Percentiles rank a stretch among this genome's conserved stretches.
Conservation (phyloP, 2,888 invertebrate genomes). For the Phragmatobia fuliginosa region DNA sequence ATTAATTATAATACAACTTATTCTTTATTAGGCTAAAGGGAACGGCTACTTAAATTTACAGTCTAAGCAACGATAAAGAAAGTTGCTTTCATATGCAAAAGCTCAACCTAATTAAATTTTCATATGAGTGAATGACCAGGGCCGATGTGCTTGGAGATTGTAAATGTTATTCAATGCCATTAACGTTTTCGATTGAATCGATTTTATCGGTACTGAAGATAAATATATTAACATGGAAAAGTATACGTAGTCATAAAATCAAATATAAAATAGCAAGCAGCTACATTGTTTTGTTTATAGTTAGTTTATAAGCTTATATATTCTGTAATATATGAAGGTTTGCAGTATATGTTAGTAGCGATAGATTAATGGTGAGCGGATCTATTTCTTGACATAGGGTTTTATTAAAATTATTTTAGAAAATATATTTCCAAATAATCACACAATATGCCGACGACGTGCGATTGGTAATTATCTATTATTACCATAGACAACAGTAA, state of each 20-base stretch:
- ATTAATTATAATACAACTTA: not conserved
- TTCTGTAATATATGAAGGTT: not conserved
- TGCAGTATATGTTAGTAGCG: not conserved
- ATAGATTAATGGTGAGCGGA: not conserved
- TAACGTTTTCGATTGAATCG: conserved; percentile 17
- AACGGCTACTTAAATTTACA: conserved; percentile 40
- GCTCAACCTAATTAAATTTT: conserved; percentile 39
- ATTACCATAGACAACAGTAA: not conserved
- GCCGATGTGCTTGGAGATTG: conserved; percentile 14
- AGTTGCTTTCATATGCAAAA: conserved; percentile 44
- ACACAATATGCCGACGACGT: not conserved
- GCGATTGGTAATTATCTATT: not conserved
- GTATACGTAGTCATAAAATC: not conserved
- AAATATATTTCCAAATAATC: not conserved
- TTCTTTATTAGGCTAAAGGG: not conserved
- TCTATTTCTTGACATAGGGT: not conserved
- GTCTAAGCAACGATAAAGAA: conserved; percentile 51
- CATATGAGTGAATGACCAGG: conserved; percentile 38
- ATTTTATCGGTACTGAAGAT: conserved; percentile 12
- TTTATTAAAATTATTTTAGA: not conserved
- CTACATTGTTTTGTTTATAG: not conserved
- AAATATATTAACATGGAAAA: not conserved
- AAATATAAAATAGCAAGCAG: not conserved
- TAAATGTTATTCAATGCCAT: conserved; percentile 15
- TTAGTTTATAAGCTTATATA: not conserved